Percentiles rank a stretch among this genome's conserved stretches.
These are phyloP conservation scores for Philopedon plagiatum DNA, from an alignment of 2,888 invertebrate species.

Conservation along the genomic window DNA sequence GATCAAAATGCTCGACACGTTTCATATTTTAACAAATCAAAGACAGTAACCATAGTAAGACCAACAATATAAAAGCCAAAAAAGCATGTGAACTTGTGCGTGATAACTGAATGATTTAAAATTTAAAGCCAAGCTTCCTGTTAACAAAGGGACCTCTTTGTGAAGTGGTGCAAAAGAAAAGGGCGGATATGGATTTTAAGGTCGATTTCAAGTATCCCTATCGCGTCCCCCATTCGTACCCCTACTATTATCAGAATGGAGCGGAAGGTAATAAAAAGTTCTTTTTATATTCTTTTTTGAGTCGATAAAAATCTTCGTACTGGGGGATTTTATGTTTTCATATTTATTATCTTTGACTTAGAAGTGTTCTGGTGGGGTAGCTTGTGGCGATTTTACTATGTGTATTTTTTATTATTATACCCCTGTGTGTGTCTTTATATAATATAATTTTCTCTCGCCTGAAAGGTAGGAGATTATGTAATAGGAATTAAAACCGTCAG, in stretches of 20 bases:
- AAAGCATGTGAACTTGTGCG: conserved; percentile 7
- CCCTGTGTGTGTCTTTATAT: too few species aligned
- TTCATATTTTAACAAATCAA: not conserved
- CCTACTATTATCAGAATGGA: conserved; percentile 35
- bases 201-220: conserved; percentile 45
- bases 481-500: too few species aligned
- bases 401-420: not conserved
- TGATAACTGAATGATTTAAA: conserved; percentile 8
- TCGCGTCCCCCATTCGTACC: conserved; percentile 37
- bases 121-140: not conserved
- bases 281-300: conserved; percentile 36
- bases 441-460: too few species aligned
- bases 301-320: conserved; percentile 29
- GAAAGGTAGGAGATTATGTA: too few species aligned
- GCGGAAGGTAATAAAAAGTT: conserved; percentile 45
- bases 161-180: conserved; percentile 17
- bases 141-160: conserved; percentile 7
- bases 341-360: conserved; percentile 14
- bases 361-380: not conserved
- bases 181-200: conserved; percentile 43
- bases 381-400: not conserved
- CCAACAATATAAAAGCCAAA: not conserved
- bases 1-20: not conserved
- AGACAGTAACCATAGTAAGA: not conserved
- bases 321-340: conserved; percentile 11